Percentiles rank a stretch among this genome's conserved stretches.
phyloP scores from a whole-genome alignment of 2,797 vertebrate genomes.

The Pyrocephalus nanus region DNA sequence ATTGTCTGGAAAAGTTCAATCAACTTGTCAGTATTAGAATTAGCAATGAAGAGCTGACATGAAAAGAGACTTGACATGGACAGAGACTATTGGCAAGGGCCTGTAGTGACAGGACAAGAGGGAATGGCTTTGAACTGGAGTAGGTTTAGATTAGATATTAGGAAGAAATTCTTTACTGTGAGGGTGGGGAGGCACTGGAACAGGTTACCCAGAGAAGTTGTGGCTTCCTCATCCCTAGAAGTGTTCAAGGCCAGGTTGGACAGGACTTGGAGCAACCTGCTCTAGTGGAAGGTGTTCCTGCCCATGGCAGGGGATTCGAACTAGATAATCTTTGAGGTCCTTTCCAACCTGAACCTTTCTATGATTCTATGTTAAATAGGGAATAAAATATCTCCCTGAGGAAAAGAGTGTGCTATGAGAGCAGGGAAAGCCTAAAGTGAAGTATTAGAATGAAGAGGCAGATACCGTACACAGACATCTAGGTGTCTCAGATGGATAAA shows the following conservation, averaged over 20 bases:
- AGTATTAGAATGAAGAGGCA: neutral
- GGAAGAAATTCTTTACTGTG: neutral
- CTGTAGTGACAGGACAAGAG: neutral
- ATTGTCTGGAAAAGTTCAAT: neutral
- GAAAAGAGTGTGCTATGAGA: neutral
- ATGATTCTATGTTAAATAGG: neutral
- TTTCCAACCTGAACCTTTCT: neutral
- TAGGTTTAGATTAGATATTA: neutral
- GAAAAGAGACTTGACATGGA: neutral
- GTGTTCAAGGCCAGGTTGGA: neutral
- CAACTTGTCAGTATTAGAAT: neutral
- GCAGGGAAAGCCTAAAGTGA: neutral
- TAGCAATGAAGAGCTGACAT: neutral
- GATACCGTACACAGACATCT: neutral
- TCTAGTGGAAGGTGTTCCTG: neutral
- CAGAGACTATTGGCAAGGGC: neutral
- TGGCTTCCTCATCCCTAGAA: neutral
- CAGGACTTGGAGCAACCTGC: neutral
- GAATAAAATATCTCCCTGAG: neutral
- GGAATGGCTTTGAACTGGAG: neutral
- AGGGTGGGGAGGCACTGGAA: neutral
- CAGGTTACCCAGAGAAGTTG: neutral
- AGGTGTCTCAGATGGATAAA: neutral
- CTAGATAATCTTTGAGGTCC: too few relatives aligned
- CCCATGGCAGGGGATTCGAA: neutral